Evolutionary conservation across 2,888 invertebrate genomes (phyloP), one percentile per base, ranked within the genome.

Genomic region (Atethmia centrago): DNA sequence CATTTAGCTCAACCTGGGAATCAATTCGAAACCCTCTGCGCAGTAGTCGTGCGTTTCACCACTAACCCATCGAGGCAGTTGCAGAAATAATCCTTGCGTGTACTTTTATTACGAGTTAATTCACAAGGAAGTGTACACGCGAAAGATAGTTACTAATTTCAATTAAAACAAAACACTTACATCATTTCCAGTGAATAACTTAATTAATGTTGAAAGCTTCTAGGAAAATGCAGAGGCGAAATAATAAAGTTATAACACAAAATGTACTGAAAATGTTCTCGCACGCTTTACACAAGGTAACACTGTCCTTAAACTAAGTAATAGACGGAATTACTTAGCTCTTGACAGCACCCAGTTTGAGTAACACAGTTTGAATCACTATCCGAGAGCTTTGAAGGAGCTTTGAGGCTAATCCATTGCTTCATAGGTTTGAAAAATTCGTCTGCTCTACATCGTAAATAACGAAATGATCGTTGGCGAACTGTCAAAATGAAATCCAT

Each of bases 281-380:
- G 65, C 63, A 72, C n/a, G n/a, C 49, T 49, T 64, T 36, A 51
- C n/a, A 3, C n/a, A n/a, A n/a, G 47, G 28, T 47, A 53, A 61
- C 14, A 47, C 40, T 51, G 45, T 25, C 58, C 40, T 25, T 61
- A 45, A 68, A 65, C 55, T 65, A 79, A 72, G 40, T 42, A 67
- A 79, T 73, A 55, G 56, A 53, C 40, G 47, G 25, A n/a, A 72
- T 66, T 56, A 78, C 59, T 68, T 47, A 56, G 31, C 45, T 74
- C 58, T 53, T 40, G 36, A 49, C 10, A 31, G 25, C 40, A 55
- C 42, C 47, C 47, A 36, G n/a, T 42, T 67, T 45, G 31, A 36
- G 5, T 36, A 2, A 36, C n/a, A n/a, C n/a, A n/a, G n/a, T n/a
- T n/a, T n/a, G n/a, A n/a, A n/a, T n/a, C n/a, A n/a, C n/a, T n/a